Evolutionary conservation across 1,140 invertebrate species (phyloP), one percentile per base, ranked within the genome.

Genomic region (Aphelinus certus): DNA sequence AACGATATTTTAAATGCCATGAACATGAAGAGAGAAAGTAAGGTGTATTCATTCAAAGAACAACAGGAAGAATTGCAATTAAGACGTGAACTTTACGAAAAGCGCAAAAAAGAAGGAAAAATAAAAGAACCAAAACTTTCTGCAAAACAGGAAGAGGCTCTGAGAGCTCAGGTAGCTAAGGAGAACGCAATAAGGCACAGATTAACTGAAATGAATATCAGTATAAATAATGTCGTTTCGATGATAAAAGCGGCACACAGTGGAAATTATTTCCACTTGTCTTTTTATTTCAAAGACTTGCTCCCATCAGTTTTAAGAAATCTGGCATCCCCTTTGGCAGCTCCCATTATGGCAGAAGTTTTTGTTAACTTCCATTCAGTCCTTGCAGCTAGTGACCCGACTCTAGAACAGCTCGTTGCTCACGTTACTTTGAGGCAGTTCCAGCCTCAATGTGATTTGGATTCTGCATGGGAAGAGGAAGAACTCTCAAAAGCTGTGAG

Each of bases 21-120:
- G 88, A 98, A 99, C 81, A 91, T 99, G 82, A 98, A 97, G 87
- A 90, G 97, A 57, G 97, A 99, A 83, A 99, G 95, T 84, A 99
- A 98, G 89, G 95, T 93, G 2, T 99, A 99, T 85, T 97, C 96
- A 26, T 98, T 97, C 84, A 97, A 98, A 84, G 98, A 99, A 80
- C 98, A 99, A 85, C 89, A 98, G 81, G 97, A 98, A 83, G 98
- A 99, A 85, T 86, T 98, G 71, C 95, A 97, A 81, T 86, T 99
- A 51, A 89, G 95, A 55, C 93, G 96, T 78, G 97, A 99, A 89
- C 88, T 98, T 7, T 97, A 97, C 78, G 96, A 96, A 79, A 98
- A 97, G 83, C 89, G 90, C 65, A 93, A 93, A 78, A 91, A 91
- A 58, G 94, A 97, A 82, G 95, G 95, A 3, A 94, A 94, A 83